These are phyloP conservation scores for Aphelinus certus DNA, from an alignment of 1,140 invertebrate genomes.

Conservation along the genomic window DNA sequence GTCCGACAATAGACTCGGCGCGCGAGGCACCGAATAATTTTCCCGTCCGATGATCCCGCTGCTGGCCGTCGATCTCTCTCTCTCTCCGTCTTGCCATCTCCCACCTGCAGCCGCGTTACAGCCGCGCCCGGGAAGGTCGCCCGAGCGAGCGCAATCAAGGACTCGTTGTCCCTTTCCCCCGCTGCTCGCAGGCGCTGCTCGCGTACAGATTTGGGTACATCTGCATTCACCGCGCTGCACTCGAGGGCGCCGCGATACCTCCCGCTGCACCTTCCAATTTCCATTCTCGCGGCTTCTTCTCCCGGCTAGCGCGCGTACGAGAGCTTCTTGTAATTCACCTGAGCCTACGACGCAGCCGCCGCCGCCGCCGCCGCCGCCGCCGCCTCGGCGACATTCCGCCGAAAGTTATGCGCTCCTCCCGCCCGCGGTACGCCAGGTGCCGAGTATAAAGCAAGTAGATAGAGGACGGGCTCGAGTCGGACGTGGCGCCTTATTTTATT, in stretches of 20 bases:
- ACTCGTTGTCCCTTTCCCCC: not conserved
- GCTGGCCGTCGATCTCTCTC: not conserved
- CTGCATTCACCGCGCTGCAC: not conserved
- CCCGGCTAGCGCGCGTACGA: no score
- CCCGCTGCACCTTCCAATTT: no score
- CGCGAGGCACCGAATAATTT: constrained; percentile 14
- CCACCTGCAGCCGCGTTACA: not conserved
- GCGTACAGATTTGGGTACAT: not conserved
- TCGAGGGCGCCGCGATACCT: no score
- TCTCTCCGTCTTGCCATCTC: not conserved
- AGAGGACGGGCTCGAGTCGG: constrained; percentile 19
- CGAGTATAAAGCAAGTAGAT: constrained; percentile 11
- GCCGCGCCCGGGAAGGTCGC: no score
- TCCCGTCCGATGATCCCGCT: constrained; percentile 14
- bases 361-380: no score
- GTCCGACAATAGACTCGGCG: not conserved
- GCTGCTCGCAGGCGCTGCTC: not conserved
- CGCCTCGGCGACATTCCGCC: not conserved
- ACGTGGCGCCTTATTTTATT: constrained; percentile 29
- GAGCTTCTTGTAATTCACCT: not conserved
- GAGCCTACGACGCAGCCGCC: not conserved
- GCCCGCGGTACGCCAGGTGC: not conserved
- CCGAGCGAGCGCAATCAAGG: not conserved
- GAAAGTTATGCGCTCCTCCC: constrained; percentile 6
- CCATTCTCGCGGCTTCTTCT: no score